Evolutionary conservation across 2,888 invertebrate genomes (phyloP).

Genomic region (Emmelina monodactyla): DNA sequence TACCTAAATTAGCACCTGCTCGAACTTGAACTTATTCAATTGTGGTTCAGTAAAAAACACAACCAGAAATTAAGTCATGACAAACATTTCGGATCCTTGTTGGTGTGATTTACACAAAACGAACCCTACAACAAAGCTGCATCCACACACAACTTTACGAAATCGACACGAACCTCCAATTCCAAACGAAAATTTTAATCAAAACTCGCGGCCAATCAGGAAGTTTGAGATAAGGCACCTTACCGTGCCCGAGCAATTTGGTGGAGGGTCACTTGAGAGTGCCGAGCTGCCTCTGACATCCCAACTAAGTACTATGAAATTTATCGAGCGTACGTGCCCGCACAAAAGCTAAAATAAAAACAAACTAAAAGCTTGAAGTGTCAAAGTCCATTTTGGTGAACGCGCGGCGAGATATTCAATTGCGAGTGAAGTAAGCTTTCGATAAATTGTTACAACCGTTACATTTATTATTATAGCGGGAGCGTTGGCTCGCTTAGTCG

Average conservation of each 20-base stretch:
- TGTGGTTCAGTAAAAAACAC: too few relatives aligned
- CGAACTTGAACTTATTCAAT: too few relatives aligned
- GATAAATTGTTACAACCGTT: too few relatives aligned
- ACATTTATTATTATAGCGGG: not conserved
- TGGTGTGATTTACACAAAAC: too few relatives aligned
- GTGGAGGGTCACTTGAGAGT: constrained; percentile 30
- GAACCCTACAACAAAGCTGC: too few relatives aligned
- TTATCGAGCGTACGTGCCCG: constrained; percentile 48
- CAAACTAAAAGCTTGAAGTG: constrained; percentile 33
- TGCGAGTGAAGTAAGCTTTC: too few relatives aligned
- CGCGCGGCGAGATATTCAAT: constrained; percentile 10
- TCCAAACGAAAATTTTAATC: constrained; percentile 1
- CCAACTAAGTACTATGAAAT: constrained; percentile 44
- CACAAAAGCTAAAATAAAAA: constrained; percentile 38
- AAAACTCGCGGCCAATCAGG: constrained; percentile 2
- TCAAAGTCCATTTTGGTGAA: constrained; percentile 30
- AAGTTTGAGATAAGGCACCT: constrained; percentile 17
- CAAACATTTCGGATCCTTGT: too few relatives aligned
- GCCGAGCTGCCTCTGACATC: constrained; percentile 19
- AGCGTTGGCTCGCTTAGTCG: too few relatives aligned
- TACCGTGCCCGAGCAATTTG: constrained; percentile 40
- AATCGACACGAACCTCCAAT: too few relatives aligned
- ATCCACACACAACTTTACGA: too few relatives aligned
- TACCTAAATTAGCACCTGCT: too few relatives aligned
- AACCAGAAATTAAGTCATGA: too few relatives aligned